Base-by-base conservation (phyloP, 2,888 invertebrate species). In the Habrosyne pyritoides region DNA sequence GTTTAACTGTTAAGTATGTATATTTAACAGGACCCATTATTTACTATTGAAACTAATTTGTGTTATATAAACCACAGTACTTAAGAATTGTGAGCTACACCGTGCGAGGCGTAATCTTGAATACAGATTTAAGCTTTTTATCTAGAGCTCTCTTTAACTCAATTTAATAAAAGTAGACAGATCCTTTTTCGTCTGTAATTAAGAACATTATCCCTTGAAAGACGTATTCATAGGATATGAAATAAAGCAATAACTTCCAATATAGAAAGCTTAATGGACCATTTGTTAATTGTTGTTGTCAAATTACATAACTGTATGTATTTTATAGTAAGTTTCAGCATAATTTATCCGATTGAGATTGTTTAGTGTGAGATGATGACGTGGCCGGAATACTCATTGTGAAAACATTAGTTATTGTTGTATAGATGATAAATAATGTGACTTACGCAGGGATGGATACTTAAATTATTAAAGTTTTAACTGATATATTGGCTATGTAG, bases 401-500 rank as follows among this genome's bases (percentile, higher is more conserved):
- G 84, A 87, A 74, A 86, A 84, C 88, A 87, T 89, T 88, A 87
- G 86, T 82, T 90, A 89, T 90, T 91, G 91, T 91, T 91, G 91
- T 89, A 89, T 91, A 91, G 89, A 92, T 91, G 89, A 89, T 92
- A 91, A 90, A 90, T 89, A 91, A 91, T 90, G 92, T 91, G 93
- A 93, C 90, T 91, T 92, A 93, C 90, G 93, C 92, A 93, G 92
- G 93, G 93, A 93, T 91, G 93, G 92, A 91, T 93, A 93, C 93
- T 93, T 93, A 93, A 93, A 91, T 92, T 93, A 92, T 93, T 91
- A 89, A 91, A 92, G 90, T 89, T 90, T 89, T 91, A 93, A 93
- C 91, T 91, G 93, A 91, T 91, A 93, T 93, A 93, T 94, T 94
- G 93, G 94, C 94, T 94, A 94, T 93, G 93, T 94, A 94, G 94